phyloP scores from a whole-genome alignment of 2,797 vertebrate genomes.

The Poecilia picta region DNA sequence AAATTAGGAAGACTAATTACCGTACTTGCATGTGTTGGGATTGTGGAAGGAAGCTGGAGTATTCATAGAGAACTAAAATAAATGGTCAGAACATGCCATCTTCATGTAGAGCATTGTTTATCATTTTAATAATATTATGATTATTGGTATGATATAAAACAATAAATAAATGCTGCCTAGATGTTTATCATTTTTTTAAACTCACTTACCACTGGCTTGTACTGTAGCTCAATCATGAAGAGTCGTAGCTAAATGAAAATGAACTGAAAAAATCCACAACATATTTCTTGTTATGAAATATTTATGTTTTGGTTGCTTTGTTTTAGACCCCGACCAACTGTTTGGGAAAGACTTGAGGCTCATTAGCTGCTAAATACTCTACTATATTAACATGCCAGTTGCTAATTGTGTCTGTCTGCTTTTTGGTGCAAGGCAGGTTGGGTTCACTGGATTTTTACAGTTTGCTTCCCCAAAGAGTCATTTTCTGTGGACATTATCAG shows the following conservation, averaged over 20 bases:
- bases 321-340: slow-evolving; percentile 15
- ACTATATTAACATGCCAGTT: slow-evolving; percentile 17
- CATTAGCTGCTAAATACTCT: slow-evolving; percentile 5
- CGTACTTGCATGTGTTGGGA: neutral
- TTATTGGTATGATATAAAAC: neutral
- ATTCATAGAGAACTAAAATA: neutral
- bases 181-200: neutral
- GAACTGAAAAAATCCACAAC: neutral
- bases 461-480: neutral
- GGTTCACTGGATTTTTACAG: neutral
- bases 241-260: neutral
- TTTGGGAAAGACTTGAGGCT: slow-evolving; percentile 6
- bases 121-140: neutral
- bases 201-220: neutral
- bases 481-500: neutral
- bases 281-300: slow-evolving; percentile 11
- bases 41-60: neutral
- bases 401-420: slow-evolving; percentile 3
- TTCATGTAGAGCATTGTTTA: neutral
- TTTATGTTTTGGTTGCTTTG: slow-evolving; percentile 11
- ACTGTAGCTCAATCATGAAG: neutral
- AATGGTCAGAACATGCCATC: neutral
- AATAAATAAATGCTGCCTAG: neutral
- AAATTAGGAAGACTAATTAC: neutral
- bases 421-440: slow-evolving; percentile 10